Percentiles rank a stretch among this genome's conserved stretches.
Conservation (phyloP, 2,113 vertebrate genomes). For the Proteles cristata region DNA sequence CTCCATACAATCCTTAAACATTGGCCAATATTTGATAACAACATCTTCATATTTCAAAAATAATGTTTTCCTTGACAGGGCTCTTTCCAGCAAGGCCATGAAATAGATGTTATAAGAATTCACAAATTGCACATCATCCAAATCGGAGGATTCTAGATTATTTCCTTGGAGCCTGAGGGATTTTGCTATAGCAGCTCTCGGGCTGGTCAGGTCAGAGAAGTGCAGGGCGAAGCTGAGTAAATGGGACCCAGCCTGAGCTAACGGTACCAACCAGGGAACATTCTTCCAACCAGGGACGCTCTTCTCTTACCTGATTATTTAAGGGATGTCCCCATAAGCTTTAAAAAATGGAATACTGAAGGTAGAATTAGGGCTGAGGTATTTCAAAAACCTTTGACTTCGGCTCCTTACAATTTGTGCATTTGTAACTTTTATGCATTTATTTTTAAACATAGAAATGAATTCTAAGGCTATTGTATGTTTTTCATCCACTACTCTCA, state of each 20-base stretch:
- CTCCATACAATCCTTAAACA: neutral
- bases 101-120: neutral
- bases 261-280: neutral
- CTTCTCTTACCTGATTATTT: neutral
- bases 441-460: neutral
- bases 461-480: neutral
- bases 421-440: neutral
- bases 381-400: neutral
- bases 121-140: neutral
- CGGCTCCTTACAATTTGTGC: neutral
- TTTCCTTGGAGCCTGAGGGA: neutral
- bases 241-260: neutral
- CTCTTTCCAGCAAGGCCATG: neutral
- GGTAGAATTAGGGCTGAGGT: neutral
- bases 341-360: neutral
- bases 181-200: neutral
- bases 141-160: neutral
- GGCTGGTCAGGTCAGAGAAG: neutral
- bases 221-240: fast-evolving
- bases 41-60: conserved; percentile 30
- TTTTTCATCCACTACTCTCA: neutral
- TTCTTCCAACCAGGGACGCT: neutral
- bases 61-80: neutral
- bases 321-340: neutral
- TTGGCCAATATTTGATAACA: neutral